Conservation (phyloP, 37 sponge, comb jelly and placozoan species). For the Geodia barretti region DNA sequence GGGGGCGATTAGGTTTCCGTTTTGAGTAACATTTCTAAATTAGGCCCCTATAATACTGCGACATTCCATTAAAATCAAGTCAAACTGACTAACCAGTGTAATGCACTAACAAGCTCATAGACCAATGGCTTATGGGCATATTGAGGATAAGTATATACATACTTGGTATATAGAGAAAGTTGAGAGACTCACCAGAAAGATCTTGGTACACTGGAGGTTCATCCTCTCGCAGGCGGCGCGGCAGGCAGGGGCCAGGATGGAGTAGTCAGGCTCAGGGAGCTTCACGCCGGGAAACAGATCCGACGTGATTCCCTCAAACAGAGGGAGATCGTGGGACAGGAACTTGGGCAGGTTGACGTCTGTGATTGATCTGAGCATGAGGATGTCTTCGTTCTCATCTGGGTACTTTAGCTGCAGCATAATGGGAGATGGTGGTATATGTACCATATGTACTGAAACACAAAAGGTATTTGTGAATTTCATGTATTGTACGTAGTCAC, state of each 20-base stretch:
- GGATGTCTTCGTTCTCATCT: conserved; percentile 95
- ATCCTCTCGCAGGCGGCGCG: conserved; percentile 78
- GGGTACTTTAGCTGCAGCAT: conserved; percentile 92
- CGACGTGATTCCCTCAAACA: conserved; percentile 96
- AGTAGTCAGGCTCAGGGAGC: conserved; percentile 96
- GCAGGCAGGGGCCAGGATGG: conserved; percentile 77
- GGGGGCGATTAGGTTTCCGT: no score
- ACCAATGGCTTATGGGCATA: no score
- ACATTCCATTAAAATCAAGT: no score
- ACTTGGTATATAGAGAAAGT: no score
- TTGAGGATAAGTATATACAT: no score
- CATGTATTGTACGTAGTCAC: no score
- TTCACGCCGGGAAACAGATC: conserved; percentile 97
- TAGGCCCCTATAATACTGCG: no score
- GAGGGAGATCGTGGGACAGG: conserved; percentile 92
- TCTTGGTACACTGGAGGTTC: conserved; percentile 89
- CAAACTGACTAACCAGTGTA: no score
- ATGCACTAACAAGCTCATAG: no score
- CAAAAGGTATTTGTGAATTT: neutral
- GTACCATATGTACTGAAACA: conserved; percentile 3
- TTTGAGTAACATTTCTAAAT: no score
- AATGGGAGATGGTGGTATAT: neutral
- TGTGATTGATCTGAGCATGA: conserved; percentile 94
- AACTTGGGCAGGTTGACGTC: conserved; percentile 99
- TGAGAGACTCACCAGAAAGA: conserved; percentile 56